Base-by-base conservation (phyloP, 2,888 invertebrate genomes). In the Conus canariensis region DNA sequence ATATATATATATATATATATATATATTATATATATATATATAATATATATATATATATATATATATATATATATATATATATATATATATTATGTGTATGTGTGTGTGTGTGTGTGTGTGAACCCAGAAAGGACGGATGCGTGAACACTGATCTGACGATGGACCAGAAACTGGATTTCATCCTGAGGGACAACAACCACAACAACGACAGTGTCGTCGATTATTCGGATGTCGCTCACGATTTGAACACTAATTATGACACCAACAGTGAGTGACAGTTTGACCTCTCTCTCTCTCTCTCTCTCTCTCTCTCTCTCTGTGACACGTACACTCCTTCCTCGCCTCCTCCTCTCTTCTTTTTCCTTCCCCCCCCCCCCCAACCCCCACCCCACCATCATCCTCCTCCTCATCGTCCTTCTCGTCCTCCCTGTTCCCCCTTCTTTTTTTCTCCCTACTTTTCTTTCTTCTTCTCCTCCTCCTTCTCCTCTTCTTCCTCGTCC, bases 261-360 rank as follows among this genome's bases (percentile, higher is more conserved):
- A 19, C 7, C 14, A 77, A 88, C 67, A 70, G 58, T n/a, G 30
- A 70, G 74, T 77, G 10, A 45, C 45, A 45, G 45, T 45, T 45
- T 45, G 45, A 45, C 45, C 45, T 45, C 45, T 45, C 45, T 45
- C 25, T 30, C 25, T 82, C 19, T 19, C 64, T 64, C 14, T 59
- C 85, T 85, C 85, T 60, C 60, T 85, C 85, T 85, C 85, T 85
- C 85, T 85, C 85, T 85, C 59, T 85, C 85, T 85, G 60, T 70
- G 59, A n/a, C 85, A 16, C 85, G 56, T 59, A 22, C 85, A 59
- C 85, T 85, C 85, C 14, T 19, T 85, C 85, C 59, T 22, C 59
- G 30, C 59, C 19, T 85, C 60, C 59, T 22, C 60, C 85, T 85
- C 85, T 85, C 85, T 85, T 22, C 59, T 16, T 85, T 22, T 85